Percentiles rank a stretch among this genome's conserved stretches.
Evolutionary conservation across 2,113 vertebrate genomes (phyloP).

Genomic region (Perca schrenkii): DNA sequence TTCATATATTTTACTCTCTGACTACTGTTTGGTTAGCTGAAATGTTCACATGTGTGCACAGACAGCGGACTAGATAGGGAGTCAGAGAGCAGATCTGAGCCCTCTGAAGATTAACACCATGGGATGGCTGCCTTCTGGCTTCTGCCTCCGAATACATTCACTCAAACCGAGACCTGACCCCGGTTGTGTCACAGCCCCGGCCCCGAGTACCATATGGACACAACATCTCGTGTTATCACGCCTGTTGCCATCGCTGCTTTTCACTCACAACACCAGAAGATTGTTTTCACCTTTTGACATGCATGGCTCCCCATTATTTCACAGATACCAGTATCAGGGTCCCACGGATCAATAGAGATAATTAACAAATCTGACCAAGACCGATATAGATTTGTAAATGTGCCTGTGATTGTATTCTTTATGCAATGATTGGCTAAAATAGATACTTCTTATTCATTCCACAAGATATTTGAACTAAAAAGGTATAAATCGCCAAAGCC

Average conservation of each 20-base stretch:
- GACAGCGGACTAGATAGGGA: slow-evolving; percentile 37
- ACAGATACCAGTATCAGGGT: slow-evolving; percentile 5
- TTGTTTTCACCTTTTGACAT: slow-evolving; percentile 49
- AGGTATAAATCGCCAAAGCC: background rate
- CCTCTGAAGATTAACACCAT: slow-evolving; percentile 72
- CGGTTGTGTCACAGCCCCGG: slow-evolving; percentile 45
- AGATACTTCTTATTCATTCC: background rate
- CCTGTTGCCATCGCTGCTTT: slow-evolving; percentile 26
- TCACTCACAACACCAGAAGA: slow-evolving; percentile 20
- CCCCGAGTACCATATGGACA: slow-evolving; percentile 54
- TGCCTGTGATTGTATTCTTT: background rate
- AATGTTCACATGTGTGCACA: background rate
- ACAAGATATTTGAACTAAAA: background rate
- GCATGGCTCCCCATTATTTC: slow-evolving; percentile 13
- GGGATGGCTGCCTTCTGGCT: slow-evolving; percentile 65
- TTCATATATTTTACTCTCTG: background rate
- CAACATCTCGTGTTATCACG: slow-evolving; percentile 33
- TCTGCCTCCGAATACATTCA: slow-evolving; percentile 58
- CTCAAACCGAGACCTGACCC: slow-evolving; percentile 63
- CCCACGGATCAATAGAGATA: slow-evolving; percentile 19
- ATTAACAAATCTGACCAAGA: slow-evolving; percentile 22
- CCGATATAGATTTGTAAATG: background rate
- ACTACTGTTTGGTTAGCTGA: slow-evolving; percentile 1
- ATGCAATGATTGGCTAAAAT: background rate
- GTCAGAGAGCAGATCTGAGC: slow-evolving; percentile 63